These are phyloP conservation scores for Osmerus mordax DNA, from an alignment of 2,113 vertebrate species.

Conservation along the genomic window DNA sequence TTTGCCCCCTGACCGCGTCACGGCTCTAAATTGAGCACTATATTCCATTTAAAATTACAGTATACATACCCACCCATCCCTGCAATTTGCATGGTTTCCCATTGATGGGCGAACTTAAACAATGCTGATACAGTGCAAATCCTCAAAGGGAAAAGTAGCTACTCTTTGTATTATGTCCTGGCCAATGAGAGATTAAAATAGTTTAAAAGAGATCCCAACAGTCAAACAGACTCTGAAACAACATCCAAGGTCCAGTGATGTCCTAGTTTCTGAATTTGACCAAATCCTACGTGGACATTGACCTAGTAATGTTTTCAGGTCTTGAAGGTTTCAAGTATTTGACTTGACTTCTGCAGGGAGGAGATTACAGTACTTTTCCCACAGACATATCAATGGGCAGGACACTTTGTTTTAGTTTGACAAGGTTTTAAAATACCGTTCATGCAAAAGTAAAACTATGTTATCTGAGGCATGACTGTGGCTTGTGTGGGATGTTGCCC, in stretches of 20 bases:
- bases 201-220: background rate
- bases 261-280: no score
- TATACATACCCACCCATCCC: constrained; percentile 67
- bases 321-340: background rate
- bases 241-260: no score
- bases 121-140: constrained; percentile 51
- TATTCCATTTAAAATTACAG: constrained; percentile 75
- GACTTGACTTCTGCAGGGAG: background rate
- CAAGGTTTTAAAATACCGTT: constrained; percentile 9
- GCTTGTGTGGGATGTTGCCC: constrained; percentile 19
- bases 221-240: background rate
- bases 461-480: constrained; percentile 29
- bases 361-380: background rate
- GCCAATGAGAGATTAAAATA: background rate
- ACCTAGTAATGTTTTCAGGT: no score
- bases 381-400: constrained; percentile 8
- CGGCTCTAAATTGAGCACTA: constrained; percentile 71
- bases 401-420: constrained; percentile 4
- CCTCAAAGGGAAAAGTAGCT: background rate
- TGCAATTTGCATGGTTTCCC: constrained; percentile 71
- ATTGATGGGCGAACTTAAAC: constrained; percentile 49
- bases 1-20: constrained; percentile 70
- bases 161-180: constrained; percentile 36
- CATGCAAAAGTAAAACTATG: constrained; percentile 35
- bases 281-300: no score